Percentiles rank a stretch among this genome's conserved stretches.
Evolutionary conservation across 2,113 vertebrate species (phyloP).

Genomic region (Furnarius figulus): DNA sequence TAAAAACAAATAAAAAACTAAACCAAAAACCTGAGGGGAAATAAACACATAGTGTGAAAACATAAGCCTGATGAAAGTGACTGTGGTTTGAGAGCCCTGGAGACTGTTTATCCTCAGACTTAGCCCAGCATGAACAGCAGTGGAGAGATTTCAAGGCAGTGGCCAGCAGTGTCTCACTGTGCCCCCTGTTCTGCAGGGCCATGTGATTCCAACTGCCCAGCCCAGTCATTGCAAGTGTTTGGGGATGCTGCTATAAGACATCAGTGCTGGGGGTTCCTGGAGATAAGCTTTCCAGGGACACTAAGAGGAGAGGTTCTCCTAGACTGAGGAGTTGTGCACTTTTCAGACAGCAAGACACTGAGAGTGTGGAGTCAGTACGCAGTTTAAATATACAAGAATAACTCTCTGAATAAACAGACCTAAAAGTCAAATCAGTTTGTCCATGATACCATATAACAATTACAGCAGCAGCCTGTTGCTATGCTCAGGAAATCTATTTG

Average conservation of each 20-base stretch:
- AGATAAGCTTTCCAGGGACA: not conserved
- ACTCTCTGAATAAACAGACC: not conserved
- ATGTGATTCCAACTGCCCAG: not conserved
- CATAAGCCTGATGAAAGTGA: not conserved
- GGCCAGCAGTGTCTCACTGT: not conserved
- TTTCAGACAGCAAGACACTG: not conserved
- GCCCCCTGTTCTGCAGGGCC: not conserved
- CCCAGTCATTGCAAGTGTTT: not conserved
- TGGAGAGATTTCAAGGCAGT: not conserved
- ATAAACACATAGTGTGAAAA: not conserved
- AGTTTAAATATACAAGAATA: not conserved
- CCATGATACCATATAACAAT: not conserved
- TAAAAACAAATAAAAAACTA: slow-evolving; percentile 14
- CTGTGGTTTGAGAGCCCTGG: not conserved
- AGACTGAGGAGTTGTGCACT: not conserved
- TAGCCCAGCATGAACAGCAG: not conserved
- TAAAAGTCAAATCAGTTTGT: not conserved
- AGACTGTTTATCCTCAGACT: not conserved
- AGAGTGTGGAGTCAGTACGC: not conserved
- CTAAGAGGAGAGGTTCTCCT: not conserved
- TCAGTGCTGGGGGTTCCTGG: not conserved
- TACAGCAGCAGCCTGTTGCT: not conserved
- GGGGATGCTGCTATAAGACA: not conserved
- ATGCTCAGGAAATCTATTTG: not conserved
- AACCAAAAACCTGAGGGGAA: not conserved